A percentile compares a stretch with the other conserved stretches of the same genome.
These are phyloP conservation scores for Umimayanthus kanabou DNA, from an alignment of 92 coral and sea anemone species.

Conservation along the genomic window DNA sequence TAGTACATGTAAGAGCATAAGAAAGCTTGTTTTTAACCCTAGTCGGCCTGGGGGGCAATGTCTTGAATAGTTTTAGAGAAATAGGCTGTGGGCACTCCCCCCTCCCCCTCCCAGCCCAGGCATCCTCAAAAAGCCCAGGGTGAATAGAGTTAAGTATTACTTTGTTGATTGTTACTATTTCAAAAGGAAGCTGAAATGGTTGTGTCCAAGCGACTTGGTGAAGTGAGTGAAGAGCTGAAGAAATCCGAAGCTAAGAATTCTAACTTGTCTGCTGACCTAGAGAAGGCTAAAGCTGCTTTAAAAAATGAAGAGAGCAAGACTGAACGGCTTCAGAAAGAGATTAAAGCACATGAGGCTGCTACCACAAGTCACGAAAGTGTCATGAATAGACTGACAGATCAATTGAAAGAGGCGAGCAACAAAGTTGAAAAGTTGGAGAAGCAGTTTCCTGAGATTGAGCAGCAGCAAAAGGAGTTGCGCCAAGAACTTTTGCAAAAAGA, in stretches of 20 bases:
- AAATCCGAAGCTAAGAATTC: conserved; percentile 77
- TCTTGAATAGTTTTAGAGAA: no score
- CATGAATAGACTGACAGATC: conserved; percentile 68
- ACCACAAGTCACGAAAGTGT: conserved; percentile 56
- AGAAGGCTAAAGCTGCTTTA: conserved; percentile 44
- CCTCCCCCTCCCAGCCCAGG: no score
- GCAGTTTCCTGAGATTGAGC: conserved; percentile 68
- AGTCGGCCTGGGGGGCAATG: no score
- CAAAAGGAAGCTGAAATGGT: conserved; percentile 81
- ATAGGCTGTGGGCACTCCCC: no score
- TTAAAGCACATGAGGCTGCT: conserved; percentile 46
- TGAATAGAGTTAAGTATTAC: no score
- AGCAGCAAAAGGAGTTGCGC: conserved; percentile 67
- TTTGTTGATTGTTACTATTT: background rate
- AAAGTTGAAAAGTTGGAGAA: conserved; percentile 84
- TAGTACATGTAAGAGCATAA: background rate
- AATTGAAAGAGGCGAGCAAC: conserved; percentile 77
- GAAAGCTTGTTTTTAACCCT: background rate
- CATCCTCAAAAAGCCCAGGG: no score
- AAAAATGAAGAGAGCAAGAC: conserved; percentile 61
- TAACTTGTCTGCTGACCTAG: conserved; percentile 58
- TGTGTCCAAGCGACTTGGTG: conserved; percentile 73
- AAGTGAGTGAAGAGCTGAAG: conserved; percentile 84
- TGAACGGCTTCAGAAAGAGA: conserved; percentile 48
- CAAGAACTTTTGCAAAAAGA: conserved; percentile 71